These are phyloP conservation scores for Actinia tenebrosa DNA, from an alignment of 64 coral and sea anemone species.

Conservation along the genomic window DNA sequence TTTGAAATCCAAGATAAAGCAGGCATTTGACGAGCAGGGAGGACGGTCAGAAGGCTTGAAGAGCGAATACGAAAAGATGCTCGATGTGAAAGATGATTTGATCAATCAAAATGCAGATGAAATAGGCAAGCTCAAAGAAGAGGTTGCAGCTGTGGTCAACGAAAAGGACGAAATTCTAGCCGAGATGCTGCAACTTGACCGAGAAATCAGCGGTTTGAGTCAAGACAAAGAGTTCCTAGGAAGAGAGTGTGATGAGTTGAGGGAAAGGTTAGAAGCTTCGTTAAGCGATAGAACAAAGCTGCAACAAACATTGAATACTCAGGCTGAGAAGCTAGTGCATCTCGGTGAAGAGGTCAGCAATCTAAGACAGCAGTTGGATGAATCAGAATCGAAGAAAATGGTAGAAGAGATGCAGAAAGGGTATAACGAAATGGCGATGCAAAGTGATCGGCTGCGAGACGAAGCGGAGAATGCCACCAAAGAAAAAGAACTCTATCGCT, in stretches of 20 bases:
- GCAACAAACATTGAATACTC: slow-evolving; percentile 32
- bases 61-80: slow-evolving; percentile 43
- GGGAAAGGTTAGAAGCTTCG: slow-evolving; percentile 10
- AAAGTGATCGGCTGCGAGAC: slow-evolving; percentile 15
- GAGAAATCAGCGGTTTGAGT: slow-evolving; percentile 1
- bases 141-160: background rate
- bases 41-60: slow-evolving; percentile 27
- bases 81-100: slow-evolving; percentile 22
- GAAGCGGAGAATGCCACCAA: slow-evolving; percentile 46
- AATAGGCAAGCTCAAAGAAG: slow-evolving; percentile 2
- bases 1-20: slow-evolving; percentile 54
- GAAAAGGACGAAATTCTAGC: slow-evolving; percentile 5
- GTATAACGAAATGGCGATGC: slow-evolving; percentile 28
- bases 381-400: background rate
- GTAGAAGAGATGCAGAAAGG: slow-evolving; percentile 25
- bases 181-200: background rate
- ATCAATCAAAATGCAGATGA: background rate
- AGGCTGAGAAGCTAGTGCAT: background rate
- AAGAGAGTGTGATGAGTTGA: slow-evolving; percentile 31
- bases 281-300: slow-evolving; percentile 35
- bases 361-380: background rate
- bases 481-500: slow-evolving; percentile 57
- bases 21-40: slow-evolving; percentile 36
- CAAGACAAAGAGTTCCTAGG: slow-evolving; percentile 5
- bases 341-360: background rate